Percentiles rank a stretch among this genome's conserved stretches.
Conservation (phyloP, 2,797 vertebrate genomes). For the Lepus oiostolus region DNA sequence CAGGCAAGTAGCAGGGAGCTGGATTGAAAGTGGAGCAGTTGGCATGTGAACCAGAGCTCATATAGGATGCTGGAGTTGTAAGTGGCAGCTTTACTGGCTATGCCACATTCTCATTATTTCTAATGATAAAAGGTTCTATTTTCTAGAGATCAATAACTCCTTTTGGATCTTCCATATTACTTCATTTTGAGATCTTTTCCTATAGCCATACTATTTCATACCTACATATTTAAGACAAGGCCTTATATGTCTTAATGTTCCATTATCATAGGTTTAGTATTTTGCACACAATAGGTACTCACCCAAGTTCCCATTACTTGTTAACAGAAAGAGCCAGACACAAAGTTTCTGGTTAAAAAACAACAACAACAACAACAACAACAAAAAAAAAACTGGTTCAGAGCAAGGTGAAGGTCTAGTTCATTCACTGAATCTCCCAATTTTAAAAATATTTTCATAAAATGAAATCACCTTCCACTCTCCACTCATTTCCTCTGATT, state of each 20-base stretch:
- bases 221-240: neutral
- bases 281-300: neutral
- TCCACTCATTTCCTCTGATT: neutral
- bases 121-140: neutral
- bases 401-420: neutral
- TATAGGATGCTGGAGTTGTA: too few species aligned
- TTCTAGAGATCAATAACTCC: neutral
- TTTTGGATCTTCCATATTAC: neutral
- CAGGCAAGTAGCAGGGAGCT: too few species aligned
- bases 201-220: neutral
- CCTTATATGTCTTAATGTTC: neutral
- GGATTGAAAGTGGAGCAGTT: too few species aligned
- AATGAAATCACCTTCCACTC: neutral
- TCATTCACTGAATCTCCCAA: neutral
- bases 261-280: neutral
- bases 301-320: neutral
- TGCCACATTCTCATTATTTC: neutral
- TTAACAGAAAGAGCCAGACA: neutral
- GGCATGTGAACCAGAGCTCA: too few species aligned
- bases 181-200: neutral
- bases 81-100: too few species aligned
- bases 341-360: neutral
- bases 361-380: too few species aligned
- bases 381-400: neutral
- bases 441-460: neutral